Conservation (phyloP, 30 jellyfish, hydroid and myxozoan genomes). For the Pseudorhiza aurosa region DNA sequence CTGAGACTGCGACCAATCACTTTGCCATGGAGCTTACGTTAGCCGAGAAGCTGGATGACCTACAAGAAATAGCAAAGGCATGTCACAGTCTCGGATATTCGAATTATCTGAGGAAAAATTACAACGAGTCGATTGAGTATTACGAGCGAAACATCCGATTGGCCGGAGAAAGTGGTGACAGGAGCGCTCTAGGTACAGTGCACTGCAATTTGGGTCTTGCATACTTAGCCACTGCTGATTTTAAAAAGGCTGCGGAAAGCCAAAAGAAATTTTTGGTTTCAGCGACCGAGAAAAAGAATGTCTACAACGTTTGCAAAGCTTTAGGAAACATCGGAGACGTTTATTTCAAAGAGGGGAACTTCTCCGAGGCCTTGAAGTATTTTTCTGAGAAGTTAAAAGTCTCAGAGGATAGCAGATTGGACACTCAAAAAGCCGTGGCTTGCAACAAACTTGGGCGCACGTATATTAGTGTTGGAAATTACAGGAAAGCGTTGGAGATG, state of each 20-base stretch:
- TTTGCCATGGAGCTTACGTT: constrained; percentile 64
- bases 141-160: constrained; percentile 80
- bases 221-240: constrained; percentile 73
- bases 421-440: constrained; percentile 69
- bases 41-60: constrained; percentile 73
- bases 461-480: constrained; percentile 55
- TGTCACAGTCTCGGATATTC: constrained; percentile 88
- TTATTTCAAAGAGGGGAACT: constrained; percentile 63
- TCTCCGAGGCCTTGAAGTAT: constrained; percentile 71
- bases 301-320: constrained; percentile 86
- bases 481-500: constrained; percentile 71
- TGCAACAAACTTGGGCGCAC: constrained; percentile 74
- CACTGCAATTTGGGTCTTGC: constrained; percentile 93
- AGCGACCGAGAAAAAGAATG: constrained; percentile 87
- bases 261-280: constrained; percentile 82
- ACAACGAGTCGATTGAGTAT: constrained; percentile 72
- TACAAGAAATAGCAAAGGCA: constrained; percentile 82
- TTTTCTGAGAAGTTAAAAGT: constrained; percentile 74
- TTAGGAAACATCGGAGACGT: constrained; percentile 87
- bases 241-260: constrained; percentile 84
- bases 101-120: constrained; percentile 51
- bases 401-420: constrained; percentile 67
- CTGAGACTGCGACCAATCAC: constrained; percentile 66
- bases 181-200: constrained; percentile 53
- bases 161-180: constrained; percentile 73